These are phyloP conservation scores for Pycnomerus fuliginosus DNA, from an alignment of 2,888 invertebrate species.

Conservation along the genomic window DNA sequence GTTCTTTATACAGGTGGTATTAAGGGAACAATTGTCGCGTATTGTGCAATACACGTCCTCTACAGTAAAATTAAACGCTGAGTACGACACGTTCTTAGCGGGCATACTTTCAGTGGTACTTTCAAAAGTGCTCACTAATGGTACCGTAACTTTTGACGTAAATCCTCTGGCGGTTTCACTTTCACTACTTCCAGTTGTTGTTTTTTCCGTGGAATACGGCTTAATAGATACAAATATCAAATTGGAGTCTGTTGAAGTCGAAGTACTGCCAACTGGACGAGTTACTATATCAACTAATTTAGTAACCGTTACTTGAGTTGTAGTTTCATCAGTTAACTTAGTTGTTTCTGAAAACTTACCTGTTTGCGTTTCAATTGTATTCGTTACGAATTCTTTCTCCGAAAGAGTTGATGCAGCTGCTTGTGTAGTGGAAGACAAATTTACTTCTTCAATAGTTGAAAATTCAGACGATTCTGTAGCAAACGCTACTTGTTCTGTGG, in stretches of 20 bases:
- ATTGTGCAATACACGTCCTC: conserved; percentile 12
- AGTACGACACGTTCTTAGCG: conserved; percentile 9
- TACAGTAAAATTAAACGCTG: conserved; percentile 1
- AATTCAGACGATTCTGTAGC: no score
- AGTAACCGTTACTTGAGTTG: no score
- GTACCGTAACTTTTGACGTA: no score
- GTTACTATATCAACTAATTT: background rate
- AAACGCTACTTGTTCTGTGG: no score
- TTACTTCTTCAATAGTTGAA: no score
- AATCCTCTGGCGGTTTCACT: no score
- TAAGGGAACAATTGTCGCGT: conserved; percentile 48
- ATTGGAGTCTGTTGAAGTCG: conserved; percentile 1
- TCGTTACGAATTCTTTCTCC: background rate
- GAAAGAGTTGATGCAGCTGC: no score
- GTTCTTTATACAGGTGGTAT: conserved; percentile 55
- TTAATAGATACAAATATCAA: conserved; percentile 3
- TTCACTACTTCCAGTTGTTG: conserved; percentile 4
- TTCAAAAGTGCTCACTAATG: no score
- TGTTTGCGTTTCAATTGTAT: background rate
- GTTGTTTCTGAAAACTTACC: no score
- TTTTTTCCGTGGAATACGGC: conserved; percentile 7
- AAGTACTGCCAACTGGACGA: background rate
- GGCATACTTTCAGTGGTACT: no score
- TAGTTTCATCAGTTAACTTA: no score
- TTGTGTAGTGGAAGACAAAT: no score